phyloP scores from a whole-genome alignment of 2,888 invertebrate species.

The Gasteruption jaculator region DNA sequence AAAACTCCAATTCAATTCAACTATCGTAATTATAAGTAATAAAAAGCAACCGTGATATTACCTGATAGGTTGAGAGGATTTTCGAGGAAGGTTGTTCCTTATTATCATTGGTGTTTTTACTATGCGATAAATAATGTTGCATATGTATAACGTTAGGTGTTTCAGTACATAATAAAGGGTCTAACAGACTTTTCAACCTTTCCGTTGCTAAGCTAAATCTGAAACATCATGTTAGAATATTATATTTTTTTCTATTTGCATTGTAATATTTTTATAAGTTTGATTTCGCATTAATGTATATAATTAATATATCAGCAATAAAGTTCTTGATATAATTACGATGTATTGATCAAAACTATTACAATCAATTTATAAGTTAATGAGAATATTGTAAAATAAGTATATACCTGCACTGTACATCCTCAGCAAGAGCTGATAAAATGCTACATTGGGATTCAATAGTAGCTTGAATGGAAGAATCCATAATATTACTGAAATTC shows the following conservation, averaged over 20 bases:
- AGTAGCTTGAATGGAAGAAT: slow-evolving; percentile 40
- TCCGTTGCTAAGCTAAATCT: slow-evolving; percentile 73
- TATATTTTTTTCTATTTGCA: neutral
- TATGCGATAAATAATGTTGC: slow-evolving; percentile 69
- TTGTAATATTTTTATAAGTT: neutral
- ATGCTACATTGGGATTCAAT: slow-evolving; percentile 61
- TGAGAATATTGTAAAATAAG: neutral
- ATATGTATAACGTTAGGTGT: slow-evolving; percentile 78
- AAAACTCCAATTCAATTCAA: too few species aligned
- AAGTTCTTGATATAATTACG: slow-evolving; percentile 1
- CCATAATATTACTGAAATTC: slow-evolving; percentile 37
- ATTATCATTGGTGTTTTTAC: slow-evolving; percentile 55
- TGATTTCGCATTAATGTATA: neutral
- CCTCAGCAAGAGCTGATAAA: slow-evolving; percentile 69
- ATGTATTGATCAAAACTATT: neutral
- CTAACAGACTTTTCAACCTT: slow-evolving; percentile 74
- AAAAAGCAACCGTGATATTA: slow-evolving; percentile 22
- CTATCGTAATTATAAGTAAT: neutral
- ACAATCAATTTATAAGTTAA: neutral
- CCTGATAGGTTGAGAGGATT: slow-evolving; percentile 57
- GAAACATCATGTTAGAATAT: neutral
- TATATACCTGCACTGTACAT: slow-evolving; percentile 69
- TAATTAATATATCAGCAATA: slow-evolving; percentile 1
- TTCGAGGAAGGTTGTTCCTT: slow-evolving; percentile 60
- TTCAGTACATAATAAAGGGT: slow-evolving; percentile 74